Evolutionary conservation across 2,113 vertebrate genomes (phyloP), one percentile per base, ranked within the genome.

Genomic region (Neofelis nebulosa): DNA sequence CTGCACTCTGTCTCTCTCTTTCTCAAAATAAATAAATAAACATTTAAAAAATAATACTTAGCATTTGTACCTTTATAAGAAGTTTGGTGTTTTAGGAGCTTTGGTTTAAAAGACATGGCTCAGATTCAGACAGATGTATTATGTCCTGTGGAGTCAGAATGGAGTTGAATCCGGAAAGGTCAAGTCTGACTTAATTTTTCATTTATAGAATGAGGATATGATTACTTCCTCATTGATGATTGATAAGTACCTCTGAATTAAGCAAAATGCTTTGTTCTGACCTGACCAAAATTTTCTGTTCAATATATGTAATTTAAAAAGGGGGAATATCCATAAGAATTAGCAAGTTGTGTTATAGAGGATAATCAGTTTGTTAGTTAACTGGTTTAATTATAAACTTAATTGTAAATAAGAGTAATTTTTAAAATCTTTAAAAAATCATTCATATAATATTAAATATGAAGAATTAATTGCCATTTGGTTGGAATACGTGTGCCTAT

Each of bases 381-480:
- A 33, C 65, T 65, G 12, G 10, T 61, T 23, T 61, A 23, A 8
- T 8, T 63, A n/a, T 83, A 68, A 94, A 61, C 13, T 82, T 83
- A 82, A 88, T 63, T 93, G 27, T 69, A 91, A 93, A 61, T 88
- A 29, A 55, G 29, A 71, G 50, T 85, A 66, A 55, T 80, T 96
- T 86, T 80, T 14, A 84, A 88, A 94, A 48, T 29, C 19, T n/a
- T 41, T 11, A 9, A 38, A 48, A 78, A 78, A 29, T 23, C 63
- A 18, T 63, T 79, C 89, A 89, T 82, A 19, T 94, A 50, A 45
- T 85, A 71, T 2, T 57, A 85, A 85, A 71, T 41, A 61, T 36
- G 15, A 92, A 92, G 31, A 93, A 31, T 91, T 95, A 89, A 79
- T 31, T 80, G 7, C 13, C 89, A 18, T 36, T 84, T 95, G 55